These are phyloP conservation scores for Trachymyrmex septentrionalis DNA, from an alignment of 1,140 invertebrate species.

Conservation along the genomic window DNA sequence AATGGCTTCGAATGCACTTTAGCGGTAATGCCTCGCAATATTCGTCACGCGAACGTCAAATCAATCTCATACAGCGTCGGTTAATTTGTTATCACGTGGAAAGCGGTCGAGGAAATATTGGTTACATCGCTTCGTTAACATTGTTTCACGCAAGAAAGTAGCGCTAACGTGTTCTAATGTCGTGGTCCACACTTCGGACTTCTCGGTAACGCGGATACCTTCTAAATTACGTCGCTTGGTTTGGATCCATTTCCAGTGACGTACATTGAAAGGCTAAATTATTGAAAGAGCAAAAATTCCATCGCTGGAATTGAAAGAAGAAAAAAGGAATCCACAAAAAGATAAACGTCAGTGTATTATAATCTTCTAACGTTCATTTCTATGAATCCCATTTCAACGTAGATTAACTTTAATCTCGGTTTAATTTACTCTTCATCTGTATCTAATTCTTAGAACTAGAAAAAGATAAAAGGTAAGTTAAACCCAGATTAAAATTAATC, in stretches of 20 bases:
- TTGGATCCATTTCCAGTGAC: conserved; percentile 45
- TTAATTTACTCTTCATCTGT: too few species aligned
- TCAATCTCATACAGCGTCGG: conserved; percentile 42
- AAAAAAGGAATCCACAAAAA: background rate
- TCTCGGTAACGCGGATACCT: conserved; percentile 42
- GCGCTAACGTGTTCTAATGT: conserved; percentile 24
- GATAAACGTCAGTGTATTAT: background rate
- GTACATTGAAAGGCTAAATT: conserved; percentile 7
- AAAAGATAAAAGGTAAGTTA: too few species aligned
- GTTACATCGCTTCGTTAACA: conserved; percentile 47
- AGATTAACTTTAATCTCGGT: too few species aligned
- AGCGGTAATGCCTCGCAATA: conserved; percentile 33
- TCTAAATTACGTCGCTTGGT: conserved; percentile 50
- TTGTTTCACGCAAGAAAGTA: conserved; percentile 49
- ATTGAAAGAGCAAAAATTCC: conserved; percentile 14
- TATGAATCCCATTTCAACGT: too few species aligned
- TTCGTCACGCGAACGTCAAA: conserved; percentile 57
- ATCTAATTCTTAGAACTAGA: too few species aligned
- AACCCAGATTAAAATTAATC: too few species aligned
- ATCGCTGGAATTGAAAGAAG: background rate
- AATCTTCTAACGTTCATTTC: background rate
- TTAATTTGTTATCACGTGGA: conserved; percentile 53
- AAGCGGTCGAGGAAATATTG: conserved; percentile 41
- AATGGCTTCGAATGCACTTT: conserved; percentile 34
- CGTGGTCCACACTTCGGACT: background rate